phyloP scores from a whole-genome alignment of 1,140 invertebrate species.

The Pogonognathellus flavescens region DNA sequence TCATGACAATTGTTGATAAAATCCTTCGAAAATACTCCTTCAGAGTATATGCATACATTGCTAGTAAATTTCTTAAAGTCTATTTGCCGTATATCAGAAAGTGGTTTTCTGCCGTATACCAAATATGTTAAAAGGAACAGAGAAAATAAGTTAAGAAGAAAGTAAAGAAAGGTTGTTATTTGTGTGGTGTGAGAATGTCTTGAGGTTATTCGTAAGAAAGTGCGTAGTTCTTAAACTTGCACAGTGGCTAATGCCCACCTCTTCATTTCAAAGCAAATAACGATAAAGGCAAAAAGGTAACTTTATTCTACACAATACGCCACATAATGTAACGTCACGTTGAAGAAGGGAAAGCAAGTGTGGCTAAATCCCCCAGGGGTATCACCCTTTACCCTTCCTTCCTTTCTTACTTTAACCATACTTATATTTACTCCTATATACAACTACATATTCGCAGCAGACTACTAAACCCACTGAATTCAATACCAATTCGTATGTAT shows the following conservation, averaged over 20 bases:
- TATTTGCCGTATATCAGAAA: no score
- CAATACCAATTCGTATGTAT: not conserved
- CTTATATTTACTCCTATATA: not conserved
- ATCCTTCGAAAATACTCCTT: no score
- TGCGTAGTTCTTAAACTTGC: no score
- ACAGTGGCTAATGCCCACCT: not conserved
- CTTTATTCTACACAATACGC: constrained; percentile 5
- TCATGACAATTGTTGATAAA: no score
- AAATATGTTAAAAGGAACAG: no score
- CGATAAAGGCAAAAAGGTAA: not conserved
- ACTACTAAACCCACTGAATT: not conserved
- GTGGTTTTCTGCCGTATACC: no score
- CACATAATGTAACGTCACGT: constrained; percentile 10
- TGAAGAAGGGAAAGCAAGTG: constrained; percentile 33
- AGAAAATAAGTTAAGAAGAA: no score
- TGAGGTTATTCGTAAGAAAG: no score
- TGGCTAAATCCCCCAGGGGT: constrained; percentile 38
- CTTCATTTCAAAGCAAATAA: not conserved
- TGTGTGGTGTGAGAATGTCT: no score
- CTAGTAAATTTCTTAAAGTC: no score
- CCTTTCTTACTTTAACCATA: not conserved
- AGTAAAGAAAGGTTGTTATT: no score
- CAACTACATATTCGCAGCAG: not conserved
- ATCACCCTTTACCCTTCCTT: constrained; percentile 43
- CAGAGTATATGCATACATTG: no score